phyloP scores from a whole-genome alignment of 2,113 vertebrate species.

The Xenopus laevis region DNA sequence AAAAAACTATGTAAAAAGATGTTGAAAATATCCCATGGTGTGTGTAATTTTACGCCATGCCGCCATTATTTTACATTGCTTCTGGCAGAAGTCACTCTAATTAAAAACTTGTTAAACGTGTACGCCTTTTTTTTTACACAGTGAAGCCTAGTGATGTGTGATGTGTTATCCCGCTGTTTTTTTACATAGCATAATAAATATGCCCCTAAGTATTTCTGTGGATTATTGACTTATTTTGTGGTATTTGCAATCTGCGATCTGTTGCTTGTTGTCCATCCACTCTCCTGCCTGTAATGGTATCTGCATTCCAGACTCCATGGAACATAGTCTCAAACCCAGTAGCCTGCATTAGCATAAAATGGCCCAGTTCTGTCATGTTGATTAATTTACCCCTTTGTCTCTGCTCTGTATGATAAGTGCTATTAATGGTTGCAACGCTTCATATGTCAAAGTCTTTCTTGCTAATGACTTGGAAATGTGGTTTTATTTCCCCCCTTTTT shows the following conservation, averaged over 20 bases:
- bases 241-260: conserved; percentile 56
- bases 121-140: no score
- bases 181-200: no score
- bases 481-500: conserved; percentile 72
- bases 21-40: no score
- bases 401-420: conserved; percentile 79
- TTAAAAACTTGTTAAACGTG: no score
- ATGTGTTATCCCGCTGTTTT: no score
- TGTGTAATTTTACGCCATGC: no score
- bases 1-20: no score
- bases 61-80: no score
- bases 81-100: no score
- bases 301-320: conserved; percentile 71
- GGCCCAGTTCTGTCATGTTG: conserved; percentile 83
- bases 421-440: conserved; percentile 81
- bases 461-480: conserved; percentile 79
- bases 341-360: conserved; percentile 77
- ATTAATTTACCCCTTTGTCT: conserved; percentile 89
- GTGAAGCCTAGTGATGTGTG: no score
- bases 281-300: conserved; percentile 81
- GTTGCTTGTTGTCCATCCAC: conserved; percentile 72
- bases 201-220: no score
- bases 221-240: conserved; percentile 60
- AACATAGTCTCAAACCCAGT: conserved; percentile 70
- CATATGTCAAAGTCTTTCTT: conserved; percentile 79